Evolutionary conservation across 2,888 invertebrate genomes (phyloP), one percentile per base, ranked within the genome.

Genomic region (Heteromyza rotundicornis): DNA sequence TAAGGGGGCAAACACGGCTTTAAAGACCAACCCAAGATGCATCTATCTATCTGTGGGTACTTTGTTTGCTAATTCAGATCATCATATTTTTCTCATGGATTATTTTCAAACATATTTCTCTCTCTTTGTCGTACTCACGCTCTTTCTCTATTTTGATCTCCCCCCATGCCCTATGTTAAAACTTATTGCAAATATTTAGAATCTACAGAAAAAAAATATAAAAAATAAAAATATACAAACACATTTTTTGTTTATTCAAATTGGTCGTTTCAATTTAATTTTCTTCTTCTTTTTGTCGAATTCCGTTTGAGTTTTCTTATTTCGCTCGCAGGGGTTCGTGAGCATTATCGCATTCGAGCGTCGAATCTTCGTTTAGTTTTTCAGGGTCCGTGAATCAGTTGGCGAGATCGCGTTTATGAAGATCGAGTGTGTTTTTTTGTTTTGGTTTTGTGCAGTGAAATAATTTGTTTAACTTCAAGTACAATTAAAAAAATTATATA

Each of bases 341-440:
- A 32, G 24, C 27, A 10, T n/a, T n/a, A n/a, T n/a, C 22, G 19
- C 24, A 14, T 53, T 17, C 8, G 23, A n/a, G n/a, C n/a, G n/a
- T n/a, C n/a, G n/a, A n/a, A 1, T 16, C 1, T n/a, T 20, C 36
- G 23, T 36, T 51, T 22, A n/a, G 51, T 16, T 23, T n/a, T 50
- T 20, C 20, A 32, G 24, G 49, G 62, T 49, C 62, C 62, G 62
- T 59, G 58, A 62, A 62, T 59, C 55, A 62, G 62, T 62, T 40
- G 32, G 53, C 52, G n/a, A n/a, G 57, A 57, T 57, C 50, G 62
- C 57, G 35, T 62, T 62, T 62, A 58, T 50, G 50, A 50, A 58
- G 62, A 62, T 58, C 55, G 51, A 62, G 59, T 57, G 55, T 59
- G 52, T 23, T 51, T 50, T 52, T 44, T n/a, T n/a, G n/a, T n/a